Base-by-base conservation (phyloP, 1,140 invertebrate genomes). In the Sarcophaga peregrina region DNA sequence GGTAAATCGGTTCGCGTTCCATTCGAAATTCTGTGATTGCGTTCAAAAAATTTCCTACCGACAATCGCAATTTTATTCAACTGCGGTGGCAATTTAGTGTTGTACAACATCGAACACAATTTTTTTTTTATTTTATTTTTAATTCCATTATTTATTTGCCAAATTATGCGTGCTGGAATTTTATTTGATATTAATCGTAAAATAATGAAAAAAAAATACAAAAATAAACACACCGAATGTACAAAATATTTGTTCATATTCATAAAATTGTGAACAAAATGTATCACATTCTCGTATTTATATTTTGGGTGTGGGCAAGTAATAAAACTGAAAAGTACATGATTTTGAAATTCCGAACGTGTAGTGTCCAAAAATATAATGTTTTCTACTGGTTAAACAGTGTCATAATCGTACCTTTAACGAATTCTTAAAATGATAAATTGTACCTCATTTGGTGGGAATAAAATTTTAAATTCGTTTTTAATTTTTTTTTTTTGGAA, bases 111-210 rank as follows among this genome's bases (percentile, higher is more conserved):
- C 54, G 13, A 58, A 11, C 54, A 13, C 0, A 9, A 9, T 58
- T 58, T 47, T 47, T 37, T 75, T 45, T 74, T 74, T 45, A 62
- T 72, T 25, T 72, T 72, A 72, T 13, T 62, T n/a, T 8, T 62
- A 13, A 7, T 37, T 37, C 25, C 25, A 37, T 37, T 37, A 58
- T 58, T 58, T 58, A 45, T 47, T 75, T 75, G 73, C 73, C 46
- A 75, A 75, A 75, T 75, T 75, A 75, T 75, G 73, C 73, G 73
- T 75, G 73, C 47, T 47, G 73, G 73, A 75, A 75, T 75, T 75
- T 75, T 47, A 47, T 37, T 37, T 58, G 54, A 58, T 58, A 58
- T 13, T 58, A 58, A 58, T 58, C 54, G 54, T 58, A 58, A 58
- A 58, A 58, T 15, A 58, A 58, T 58, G n/a, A 58, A 11, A 58